These are phyloP conservation scores for Stenotaenia linearis DNA, from an alignment of 2,888 invertebrate species.

Conservation along the genomic window DNA sequence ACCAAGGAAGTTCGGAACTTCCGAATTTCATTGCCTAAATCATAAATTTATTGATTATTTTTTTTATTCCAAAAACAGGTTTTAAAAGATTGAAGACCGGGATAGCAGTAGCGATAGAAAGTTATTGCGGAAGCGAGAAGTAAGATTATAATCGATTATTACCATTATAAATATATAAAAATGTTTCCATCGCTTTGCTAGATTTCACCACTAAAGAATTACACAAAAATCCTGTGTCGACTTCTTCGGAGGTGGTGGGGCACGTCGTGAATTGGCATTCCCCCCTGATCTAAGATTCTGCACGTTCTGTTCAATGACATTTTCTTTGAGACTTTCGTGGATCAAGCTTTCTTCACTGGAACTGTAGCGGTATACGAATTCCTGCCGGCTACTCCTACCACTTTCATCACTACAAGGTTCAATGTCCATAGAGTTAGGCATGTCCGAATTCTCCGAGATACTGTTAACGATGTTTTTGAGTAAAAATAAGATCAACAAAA, in stretches of 20 bases:
- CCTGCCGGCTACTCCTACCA: neutral
- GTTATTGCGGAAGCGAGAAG: neutral
- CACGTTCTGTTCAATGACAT: neutral
- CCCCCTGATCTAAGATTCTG: constrained; percentile 26
- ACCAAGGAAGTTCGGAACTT: constrained; percentile 2
- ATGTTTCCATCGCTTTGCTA: neutral
- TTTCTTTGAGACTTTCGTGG: neutral
- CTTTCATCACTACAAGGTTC: neutral
- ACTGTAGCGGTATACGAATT: constrained; percentile 8
- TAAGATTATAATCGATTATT: neutral
- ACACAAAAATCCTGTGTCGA: neutral
- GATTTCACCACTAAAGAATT: neutral
- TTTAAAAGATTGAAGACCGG: neutral
- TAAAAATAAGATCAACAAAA: neutral
- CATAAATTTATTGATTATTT: no score
- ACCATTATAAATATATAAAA: neutral
- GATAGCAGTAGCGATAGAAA: neutral
- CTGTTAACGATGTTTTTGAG: neutral
- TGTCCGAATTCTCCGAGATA: neutral
- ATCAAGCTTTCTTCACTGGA: constrained; percentile 29
- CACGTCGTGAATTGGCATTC: neutral
- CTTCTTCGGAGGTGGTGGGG: neutral
- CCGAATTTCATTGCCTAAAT: no score
- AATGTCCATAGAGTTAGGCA: neutral
- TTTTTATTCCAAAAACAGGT: neutral